phyloP scores from a whole-genome alignment of 2,113 vertebrate species.

The Talpa occidentalis region DNA sequence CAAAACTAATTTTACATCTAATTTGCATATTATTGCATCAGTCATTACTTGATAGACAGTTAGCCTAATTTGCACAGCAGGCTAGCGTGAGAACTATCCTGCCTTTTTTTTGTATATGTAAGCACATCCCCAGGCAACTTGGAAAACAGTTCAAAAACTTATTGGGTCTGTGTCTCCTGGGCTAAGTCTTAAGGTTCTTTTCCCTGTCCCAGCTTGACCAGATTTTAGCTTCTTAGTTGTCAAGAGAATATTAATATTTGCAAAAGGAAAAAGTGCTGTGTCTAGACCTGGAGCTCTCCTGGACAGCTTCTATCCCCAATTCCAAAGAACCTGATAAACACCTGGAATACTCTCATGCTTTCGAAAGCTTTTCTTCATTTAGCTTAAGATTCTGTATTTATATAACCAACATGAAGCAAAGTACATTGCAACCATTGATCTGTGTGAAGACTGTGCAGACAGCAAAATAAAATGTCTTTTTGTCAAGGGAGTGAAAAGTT shows the following conservation, averaged over 20 bases:
- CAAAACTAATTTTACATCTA: not conserved
- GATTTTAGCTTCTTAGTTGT: not conserved
- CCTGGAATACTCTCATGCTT: not conserved
- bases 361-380: not conserved
- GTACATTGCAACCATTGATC: not conserved
- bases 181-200: not conserved
- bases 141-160: not conserved
- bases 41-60: not conserved
- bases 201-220: not conserved
- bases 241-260: not conserved
- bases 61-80: not conserved
- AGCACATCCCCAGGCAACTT: not conserved
- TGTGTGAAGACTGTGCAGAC: not conserved
- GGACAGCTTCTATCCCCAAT: not conserved
- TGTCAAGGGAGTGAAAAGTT: too few relatives aligned
- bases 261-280: not conserved
- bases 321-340: accelerated
- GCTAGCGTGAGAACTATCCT: not conserved
- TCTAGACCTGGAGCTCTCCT: not conserved
- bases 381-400: not conserved
- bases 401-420: not conserved
- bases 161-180: not conserved
- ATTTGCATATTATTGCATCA: not conserved
- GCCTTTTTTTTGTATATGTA: not conserved
- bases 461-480: not conserved